Evolutionary conservation across 2,888 invertebrate genomes (phyloP), one percentile per base, ranked within the genome.

Genomic region (Eupithecia exiguata): DNA sequence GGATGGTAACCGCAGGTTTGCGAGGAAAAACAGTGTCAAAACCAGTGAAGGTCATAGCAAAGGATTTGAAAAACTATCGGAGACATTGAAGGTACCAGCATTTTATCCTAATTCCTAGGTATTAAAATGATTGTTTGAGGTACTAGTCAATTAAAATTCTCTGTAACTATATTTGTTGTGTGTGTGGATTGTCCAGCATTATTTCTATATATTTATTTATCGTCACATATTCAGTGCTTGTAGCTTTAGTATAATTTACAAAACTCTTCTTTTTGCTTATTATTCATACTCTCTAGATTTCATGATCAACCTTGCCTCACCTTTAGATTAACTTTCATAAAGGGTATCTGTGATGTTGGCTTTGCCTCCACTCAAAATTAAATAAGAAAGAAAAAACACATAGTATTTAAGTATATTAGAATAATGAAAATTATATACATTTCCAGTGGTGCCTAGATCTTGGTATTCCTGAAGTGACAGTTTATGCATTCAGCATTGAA

Each of bases 401-500:
- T n/a, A n/a, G n/a, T n/a, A n/a, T n/a, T n/a, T n/a, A n/a, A n/a
- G n/a, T n/a, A n/a, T n/a, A n/a, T 30, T 30, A 30, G 5, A 21
- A 35, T 25, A n/a, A 21, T 53, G n/a, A 36, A 53, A n/a, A 58
- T 21, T 40, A 38, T 65, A n/a, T 16, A 62, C 75, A 63, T 77
- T 90, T 87, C 36, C 96, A 97, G 90, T 98, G 98, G 98, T 99
- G 99, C 89, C 93, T 97, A 73, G 97, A 99, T 87, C 94, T 99
- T 74, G 99, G 98, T 14, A 96, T 99, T 77, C 95, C 95, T 49
- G 99, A 99, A 95, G 98, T 99, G 0, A 99, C 99, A 10, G 98
- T 99, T 1, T 99, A 99, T 93, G 99, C 99, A 49, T 99, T 99
- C 89, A 99, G 99, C 90, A 99, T 99, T 88, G 99, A 99, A 92